Conservation (phyloP, 2,113 vertebrate species). For the Crypturellus undulatus region DNA sequence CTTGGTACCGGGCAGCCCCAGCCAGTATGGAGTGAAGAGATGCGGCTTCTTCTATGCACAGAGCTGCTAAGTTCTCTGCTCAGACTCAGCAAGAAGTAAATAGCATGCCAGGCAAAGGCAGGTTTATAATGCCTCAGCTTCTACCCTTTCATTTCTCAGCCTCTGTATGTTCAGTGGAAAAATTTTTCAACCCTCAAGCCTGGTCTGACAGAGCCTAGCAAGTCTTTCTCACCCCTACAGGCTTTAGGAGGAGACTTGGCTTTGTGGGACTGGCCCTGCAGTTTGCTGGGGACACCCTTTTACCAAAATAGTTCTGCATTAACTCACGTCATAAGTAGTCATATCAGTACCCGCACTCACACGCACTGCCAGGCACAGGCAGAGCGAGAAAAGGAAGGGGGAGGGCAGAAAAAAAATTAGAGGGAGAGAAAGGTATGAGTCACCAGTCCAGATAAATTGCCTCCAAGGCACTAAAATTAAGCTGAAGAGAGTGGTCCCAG, state of each 20-base stretch:
- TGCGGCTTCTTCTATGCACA: accelerated
- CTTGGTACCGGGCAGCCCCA: not conserved
- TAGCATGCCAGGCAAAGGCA: not conserved
- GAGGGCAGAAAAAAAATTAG: not conserved
- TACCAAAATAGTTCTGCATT: not conserved
- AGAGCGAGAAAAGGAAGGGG: constrained; percentile 5
- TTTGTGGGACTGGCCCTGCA: accelerated
- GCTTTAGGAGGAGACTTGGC: not conserved
- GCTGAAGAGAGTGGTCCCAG: constrained; percentile 47
- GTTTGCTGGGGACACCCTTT: not conserved
- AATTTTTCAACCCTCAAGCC: not conserved
- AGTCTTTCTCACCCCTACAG: not conserved
- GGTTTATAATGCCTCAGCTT: not conserved
- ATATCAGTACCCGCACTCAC: not conserved
- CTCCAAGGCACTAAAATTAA: constrained; percentile 68
- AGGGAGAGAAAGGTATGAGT: constrained; percentile 57
- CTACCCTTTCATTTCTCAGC: not conserved
- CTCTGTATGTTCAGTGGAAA: not conserved
- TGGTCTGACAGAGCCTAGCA: not conserved
- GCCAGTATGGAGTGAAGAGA: not conserved
- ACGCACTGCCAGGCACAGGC: not conserved
- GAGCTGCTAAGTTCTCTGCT: not conserved
- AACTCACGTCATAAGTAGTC: not conserved
- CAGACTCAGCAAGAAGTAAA: not conserved
- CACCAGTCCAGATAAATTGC: constrained; percentile 68